Evolutionary conservation across 2,113 vertebrate genomes (phyloP).

Genomic region (Aspidoscelis tigris): DNA sequence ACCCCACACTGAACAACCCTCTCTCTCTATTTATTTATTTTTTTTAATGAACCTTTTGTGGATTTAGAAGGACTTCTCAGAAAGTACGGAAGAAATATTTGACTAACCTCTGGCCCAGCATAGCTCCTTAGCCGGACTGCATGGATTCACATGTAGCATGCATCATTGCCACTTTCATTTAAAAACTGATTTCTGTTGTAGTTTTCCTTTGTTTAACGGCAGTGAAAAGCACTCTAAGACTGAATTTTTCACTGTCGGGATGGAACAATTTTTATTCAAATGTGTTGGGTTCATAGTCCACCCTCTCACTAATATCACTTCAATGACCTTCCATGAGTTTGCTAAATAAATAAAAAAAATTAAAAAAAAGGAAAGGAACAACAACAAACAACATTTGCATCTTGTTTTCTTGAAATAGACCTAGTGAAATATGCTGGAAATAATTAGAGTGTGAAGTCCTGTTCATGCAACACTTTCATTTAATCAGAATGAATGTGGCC

Average conservation of each 20-base stretch:
- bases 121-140: neutral
- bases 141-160: neutral
- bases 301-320: neutral
- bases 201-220: neutral
- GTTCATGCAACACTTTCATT: slow-evolving; percentile 30
- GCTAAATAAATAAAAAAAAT: too few species aligned
- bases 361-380: neutral
- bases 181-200: neutral
- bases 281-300: neutral
- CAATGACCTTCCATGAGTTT: neutral
- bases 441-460: neutral
- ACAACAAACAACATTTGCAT: neutral
- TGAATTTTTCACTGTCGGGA: neutral
- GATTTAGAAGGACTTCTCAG: neutral
- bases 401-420: slow-evolving; percentile 15
- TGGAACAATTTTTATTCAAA: neutral
- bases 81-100: neutral
- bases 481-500: slow-evolving; percentile 61
- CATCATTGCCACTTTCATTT: neutral
- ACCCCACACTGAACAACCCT: too few species aligned
- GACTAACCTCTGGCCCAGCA: neutral
- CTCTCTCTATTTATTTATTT: too few species aligned
- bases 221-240: neutral
- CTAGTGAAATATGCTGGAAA: neutral
- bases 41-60: too few species aligned